phyloP scores from a whole-genome alignment of 92 coral and sea anemone species.

The Siderastrea siderea region DNA sequence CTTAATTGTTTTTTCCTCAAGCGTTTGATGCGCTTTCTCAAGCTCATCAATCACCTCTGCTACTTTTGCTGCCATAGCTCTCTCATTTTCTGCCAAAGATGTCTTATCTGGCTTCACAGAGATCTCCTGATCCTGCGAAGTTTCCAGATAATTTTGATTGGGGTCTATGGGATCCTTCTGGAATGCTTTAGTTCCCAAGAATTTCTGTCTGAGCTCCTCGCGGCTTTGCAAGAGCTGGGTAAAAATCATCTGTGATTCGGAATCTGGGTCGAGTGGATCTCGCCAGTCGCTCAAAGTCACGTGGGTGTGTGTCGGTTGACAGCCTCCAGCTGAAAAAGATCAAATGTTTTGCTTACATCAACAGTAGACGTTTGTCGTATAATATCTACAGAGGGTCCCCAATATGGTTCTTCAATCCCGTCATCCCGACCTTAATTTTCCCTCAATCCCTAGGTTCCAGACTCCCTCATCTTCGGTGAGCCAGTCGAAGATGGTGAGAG shows the following conservation, averaged over 20 bases:
- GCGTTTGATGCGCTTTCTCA: conserved; percentile 65
- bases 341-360: too few species aligned
- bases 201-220: conserved; percentile 79
- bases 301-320: conserved; percentile 78
- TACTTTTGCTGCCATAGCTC: conserved; percentile 56
- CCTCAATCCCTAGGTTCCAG: too few species aligned
- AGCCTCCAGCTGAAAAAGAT: conserved; percentile 71
- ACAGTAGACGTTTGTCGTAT: too few species aligned
- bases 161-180: conserved; percentile 17
- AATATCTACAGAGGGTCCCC: too few species aligned
- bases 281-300: conserved; percentile 98
- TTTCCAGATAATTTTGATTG: neutral
- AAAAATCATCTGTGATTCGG: conserved; percentile 93
- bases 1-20: conserved; percentile 35
- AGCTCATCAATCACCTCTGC: conserved; percentile 78
- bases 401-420: too few species aligned
- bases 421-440: too few species aligned
- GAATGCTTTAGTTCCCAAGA: conserved; percentile 42
- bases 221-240: conserved; percentile 90
- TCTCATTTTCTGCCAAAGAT: conserved; percentile 39
- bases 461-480: too few species aligned
- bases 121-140: neutral
- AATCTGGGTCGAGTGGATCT: conserved; percentile 97
- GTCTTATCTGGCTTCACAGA: conserved; percentile 7
- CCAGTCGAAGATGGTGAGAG: too few species aligned